Percentiles rank a stretch among this genome's conserved stretches.
Conservation (phyloP, 2,113 vertebrate genomes). For the Pomatostomus ruficeps region DNA sequence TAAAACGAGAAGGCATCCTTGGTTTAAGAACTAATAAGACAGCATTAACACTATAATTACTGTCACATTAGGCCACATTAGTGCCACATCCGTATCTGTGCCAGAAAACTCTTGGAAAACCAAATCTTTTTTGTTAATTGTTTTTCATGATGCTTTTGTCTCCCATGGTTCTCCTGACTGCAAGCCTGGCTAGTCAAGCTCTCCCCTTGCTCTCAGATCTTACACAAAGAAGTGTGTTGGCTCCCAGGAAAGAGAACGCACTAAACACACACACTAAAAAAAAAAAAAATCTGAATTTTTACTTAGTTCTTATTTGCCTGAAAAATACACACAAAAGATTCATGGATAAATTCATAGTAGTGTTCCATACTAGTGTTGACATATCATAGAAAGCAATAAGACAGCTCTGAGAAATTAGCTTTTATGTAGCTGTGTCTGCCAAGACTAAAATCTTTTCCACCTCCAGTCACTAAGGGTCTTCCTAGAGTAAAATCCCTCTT, state of each 20-base stretch:
- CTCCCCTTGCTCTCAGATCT: not conserved
- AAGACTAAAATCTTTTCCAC: slow-evolving; percentile 27
- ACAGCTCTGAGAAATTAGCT: slow-evolving; percentile 16
- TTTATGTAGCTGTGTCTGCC: slow-evolving; percentile 12
- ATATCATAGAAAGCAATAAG: slow-evolving; percentile 25
- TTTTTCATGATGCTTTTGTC: not conserved
- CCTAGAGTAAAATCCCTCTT: not conserved
- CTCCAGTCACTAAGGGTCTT: slow-evolving; percentile 14
- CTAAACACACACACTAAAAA: not conserved
- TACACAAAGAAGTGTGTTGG: not conserved
- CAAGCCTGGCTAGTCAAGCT: not conserved
- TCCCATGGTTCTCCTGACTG: not conserved
- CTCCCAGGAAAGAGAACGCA: not conserved
- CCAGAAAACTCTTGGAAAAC: not conserved
- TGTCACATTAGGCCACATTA: slow-evolving; percentile 11
- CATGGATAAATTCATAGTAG: not conserved
- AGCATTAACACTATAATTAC: not conserved
- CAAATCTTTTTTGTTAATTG: not conserved
- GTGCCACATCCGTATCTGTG: not conserved
- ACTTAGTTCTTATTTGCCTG: not conserved
- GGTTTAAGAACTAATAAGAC: not conserved
- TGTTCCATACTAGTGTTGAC: not conserved
- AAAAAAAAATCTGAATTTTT: not conserved
- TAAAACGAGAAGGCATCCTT: not conserved
- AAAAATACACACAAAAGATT: not conserved